Evolutionary conservation across 2,113 vertebrate species (phyloP).

Genomic region (Pao palembangensis): DNA sequence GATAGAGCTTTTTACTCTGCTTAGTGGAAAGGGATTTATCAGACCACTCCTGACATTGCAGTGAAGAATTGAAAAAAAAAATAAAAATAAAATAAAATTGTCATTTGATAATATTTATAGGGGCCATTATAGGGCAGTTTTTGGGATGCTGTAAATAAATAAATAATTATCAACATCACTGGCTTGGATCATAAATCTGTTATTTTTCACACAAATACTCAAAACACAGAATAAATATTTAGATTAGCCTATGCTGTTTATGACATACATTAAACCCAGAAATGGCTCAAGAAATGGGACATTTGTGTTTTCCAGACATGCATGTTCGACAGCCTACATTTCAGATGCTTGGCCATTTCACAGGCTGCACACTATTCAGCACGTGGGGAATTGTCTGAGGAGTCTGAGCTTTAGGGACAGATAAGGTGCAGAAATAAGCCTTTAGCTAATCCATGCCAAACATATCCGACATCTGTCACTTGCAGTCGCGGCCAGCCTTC

Average conservation of each 20-base stretch:
- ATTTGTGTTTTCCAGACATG: slow-evolving; percentile 9
- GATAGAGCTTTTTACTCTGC: slow-evolving; percentile 70
- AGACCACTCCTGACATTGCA: slow-evolving; percentile 55
- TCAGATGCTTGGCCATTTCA: slow-evolving; percentile 37
- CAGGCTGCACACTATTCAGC: slow-evolving; percentile 48
- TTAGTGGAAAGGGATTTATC: slow-evolving; percentile 65
- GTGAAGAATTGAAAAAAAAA: slow-evolving; percentile 46
- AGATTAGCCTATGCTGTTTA: too few species aligned
- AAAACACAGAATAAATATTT: background rate
- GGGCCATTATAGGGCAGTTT: slow-evolving; percentile 13
- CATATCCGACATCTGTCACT: slow-evolving; percentile 75
- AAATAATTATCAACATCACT: slow-evolving; percentile 5
- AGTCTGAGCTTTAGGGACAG: slow-evolving; percentile 53
- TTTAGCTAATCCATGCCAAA: slow-evolving; percentile 68
- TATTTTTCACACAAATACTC: background rate
- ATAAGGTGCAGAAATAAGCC: slow-evolving; percentile 65
- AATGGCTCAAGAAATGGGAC: background rate
- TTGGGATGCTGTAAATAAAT: slow-evolving; percentile 27
- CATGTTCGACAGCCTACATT: slow-evolving; percentile 41
- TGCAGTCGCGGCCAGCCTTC: slow-evolving; percentile 45
- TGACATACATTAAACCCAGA: background rate
- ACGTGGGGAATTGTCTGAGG: slow-evolving; percentile 56
- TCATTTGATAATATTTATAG: slow-evolving; percentile 38
- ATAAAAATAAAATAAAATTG: too few species aligned
- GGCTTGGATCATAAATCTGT: background rate